These are phyloP conservation scores for Sinella curviseta DNA, from an alignment of 1,140 invertebrate species.

Conservation along the genomic window DNA sequence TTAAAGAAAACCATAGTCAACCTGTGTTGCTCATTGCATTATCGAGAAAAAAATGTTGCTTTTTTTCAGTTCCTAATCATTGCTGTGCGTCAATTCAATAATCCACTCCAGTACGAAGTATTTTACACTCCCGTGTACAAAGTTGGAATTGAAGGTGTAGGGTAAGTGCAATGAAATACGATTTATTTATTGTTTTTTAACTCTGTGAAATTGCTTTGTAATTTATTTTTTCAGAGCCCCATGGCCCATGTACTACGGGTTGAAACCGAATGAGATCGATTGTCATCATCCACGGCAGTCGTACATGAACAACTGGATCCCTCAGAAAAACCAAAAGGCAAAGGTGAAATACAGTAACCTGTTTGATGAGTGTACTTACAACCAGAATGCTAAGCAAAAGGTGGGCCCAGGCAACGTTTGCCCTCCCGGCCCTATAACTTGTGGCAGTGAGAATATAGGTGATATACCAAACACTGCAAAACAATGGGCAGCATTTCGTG, in stretches of 20 bases:
- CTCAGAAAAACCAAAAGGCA: not conserved
- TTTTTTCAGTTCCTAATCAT: not conserved
- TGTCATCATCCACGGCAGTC: not conserved
- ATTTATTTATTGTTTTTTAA: too few species aligned
- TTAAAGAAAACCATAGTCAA: too few species aligned
- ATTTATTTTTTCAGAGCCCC: too few species aligned
- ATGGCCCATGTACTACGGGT: not conserved
- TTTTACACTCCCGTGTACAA: not conserved
- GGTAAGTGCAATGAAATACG: too few species aligned
- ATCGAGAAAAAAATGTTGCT: too few species aligned
- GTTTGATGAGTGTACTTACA: not conserved
- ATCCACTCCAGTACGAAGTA: not conserved
- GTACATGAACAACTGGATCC: not conserved
- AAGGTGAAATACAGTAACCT: not conserved
- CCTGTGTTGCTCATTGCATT: too few species aligned
- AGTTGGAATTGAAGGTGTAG: not conserved
- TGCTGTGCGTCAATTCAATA: not conserved
- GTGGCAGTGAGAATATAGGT: too few species aligned
- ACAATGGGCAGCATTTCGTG: not conserved
- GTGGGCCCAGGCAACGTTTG: not conserved
- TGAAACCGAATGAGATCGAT: not conserved
- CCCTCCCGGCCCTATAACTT: not conserved
- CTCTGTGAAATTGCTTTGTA: too few species aligned
- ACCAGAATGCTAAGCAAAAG: not conserved
- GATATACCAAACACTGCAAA: not conserved